These are phyloP conservation scores for Odontesthes bonariensis DNA, from an alignment of 2,113 vertebrate species.

Conservation along the genomic window DNA sequence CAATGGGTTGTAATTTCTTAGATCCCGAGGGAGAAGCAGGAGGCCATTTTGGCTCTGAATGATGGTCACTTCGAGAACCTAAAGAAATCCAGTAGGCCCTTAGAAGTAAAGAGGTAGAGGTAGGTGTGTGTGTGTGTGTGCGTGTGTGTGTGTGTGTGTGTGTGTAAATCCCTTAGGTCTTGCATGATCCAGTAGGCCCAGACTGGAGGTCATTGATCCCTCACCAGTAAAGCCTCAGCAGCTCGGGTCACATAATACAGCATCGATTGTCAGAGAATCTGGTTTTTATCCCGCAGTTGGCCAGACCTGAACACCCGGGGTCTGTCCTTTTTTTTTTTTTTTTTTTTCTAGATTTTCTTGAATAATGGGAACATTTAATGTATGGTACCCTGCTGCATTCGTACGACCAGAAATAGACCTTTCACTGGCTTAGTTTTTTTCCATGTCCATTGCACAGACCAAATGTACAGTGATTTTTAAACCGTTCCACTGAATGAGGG, in stretches of 20 bases:
- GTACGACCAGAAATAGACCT: background rate
- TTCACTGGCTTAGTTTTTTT: background rate
- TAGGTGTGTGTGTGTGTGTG: slow-evolving; percentile 27
- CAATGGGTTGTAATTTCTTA: background rate
- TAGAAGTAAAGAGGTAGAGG: slow-evolving; percentile 18
- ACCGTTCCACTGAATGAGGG: background rate
- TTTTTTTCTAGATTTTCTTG: background rate
- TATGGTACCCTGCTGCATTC: background rate
- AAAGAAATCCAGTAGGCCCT: slow-evolving; percentile 59
- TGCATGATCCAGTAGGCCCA: slow-evolving; percentile 59
- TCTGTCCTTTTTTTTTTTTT: background rate
- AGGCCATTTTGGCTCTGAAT: slow-evolving; percentile 51
- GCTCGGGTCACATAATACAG: slow-evolving; percentile 43
- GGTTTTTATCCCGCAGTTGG: slow-evolving; percentile 26
- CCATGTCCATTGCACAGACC: too few relatives aligned
- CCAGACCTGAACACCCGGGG: slow-evolving; percentile 21
- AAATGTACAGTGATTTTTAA: too few relatives aligned
- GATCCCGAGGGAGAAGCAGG: slow-evolving; percentile 29
- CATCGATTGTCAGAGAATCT: slow-evolving; percentile 45
- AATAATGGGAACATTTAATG: background rate
- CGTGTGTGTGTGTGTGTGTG: slow-evolving; percentile 8
- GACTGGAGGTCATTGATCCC: slow-evolving; percentile 62
- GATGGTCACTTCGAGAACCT: slow-evolving; percentile 23
- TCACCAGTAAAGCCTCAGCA: slow-evolving; percentile 46
- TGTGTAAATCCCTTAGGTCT: slow-evolving; percentile 54